Conservation (phyloP, 2,113 vertebrate species). For the Herpailurus yagouaroundi region DNA sequence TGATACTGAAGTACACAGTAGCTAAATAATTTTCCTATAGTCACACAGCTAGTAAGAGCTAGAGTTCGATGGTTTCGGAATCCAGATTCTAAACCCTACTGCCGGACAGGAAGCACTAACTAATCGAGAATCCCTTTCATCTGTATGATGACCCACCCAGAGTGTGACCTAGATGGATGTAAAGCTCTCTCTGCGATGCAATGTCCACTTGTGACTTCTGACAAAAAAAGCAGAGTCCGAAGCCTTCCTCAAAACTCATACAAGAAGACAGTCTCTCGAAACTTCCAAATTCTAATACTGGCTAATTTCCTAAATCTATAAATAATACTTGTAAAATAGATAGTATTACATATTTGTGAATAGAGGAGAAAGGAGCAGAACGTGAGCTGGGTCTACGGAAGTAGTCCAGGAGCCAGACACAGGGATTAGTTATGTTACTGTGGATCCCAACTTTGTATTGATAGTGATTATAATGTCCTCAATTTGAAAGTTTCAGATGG, state of each 20-base stretch:
- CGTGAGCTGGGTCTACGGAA: not conserved
- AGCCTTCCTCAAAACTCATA: not conserved
- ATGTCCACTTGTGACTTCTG: not conserved
- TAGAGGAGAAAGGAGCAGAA: not conserved
- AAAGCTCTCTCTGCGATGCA: not conserved
- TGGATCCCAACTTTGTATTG: not conserved
- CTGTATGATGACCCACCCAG: not conserved
- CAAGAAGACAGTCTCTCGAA: not conserved
- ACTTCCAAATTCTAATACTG: not conserved
- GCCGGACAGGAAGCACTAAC: not conserved
- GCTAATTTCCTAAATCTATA: not conserved
- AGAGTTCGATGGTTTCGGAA: not conserved
- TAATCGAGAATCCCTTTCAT: not conserved
- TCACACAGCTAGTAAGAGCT: not conserved
- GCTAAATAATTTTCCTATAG: not conserved
- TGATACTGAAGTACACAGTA: not conserved
- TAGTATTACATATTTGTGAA: not conserved
- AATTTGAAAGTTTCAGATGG: constrained; percentile 12
- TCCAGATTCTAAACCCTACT: not conserved
- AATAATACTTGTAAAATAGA: not conserved
- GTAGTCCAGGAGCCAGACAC: not conserved
- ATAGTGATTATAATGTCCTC: constrained; percentile 15
- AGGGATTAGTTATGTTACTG: not conserved
- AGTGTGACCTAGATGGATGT: not conserved
- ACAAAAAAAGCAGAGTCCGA: not conserved